Base-by-base conservation (phyloP, 1,140 invertebrate species). In the Lepidurus arcticus region DNA sequence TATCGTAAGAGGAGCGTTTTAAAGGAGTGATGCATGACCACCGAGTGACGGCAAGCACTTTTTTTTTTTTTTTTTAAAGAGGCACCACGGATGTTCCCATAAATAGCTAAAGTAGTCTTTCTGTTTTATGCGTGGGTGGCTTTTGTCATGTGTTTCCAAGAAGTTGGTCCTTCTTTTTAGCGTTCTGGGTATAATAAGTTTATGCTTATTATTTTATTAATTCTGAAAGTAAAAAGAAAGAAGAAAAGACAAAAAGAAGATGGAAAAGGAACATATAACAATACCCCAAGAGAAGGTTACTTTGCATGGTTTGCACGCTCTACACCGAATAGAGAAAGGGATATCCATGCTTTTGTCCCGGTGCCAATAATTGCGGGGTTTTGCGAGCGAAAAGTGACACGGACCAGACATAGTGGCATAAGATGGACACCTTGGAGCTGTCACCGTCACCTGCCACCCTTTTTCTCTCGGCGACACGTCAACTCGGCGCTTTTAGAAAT, bases 381-480 rank as follows among this genome's bases (percentile, higher is more conserved):
- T 65, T 9, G 53, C 16, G 53, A 9, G 53, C 21, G 53, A 9
- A 9, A 65, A 65, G 53, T 16, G 53, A 65, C 53, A 65, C 16
- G 53, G 21, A 65, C 9, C 53, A 65, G 53, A 65, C 16, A 65
- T 13, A 65, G 53, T 65, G 53, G 53, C 13, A 65, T 21, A 65
- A 65, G 53, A 65, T 65, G 53, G 53, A 65, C 53, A 65, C 53
- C n/a, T 65, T 65, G 53, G 53, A 65, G 1, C 53, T 65, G 53
- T 65, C 53, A 65, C 53, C 53, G 53, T 65, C 53, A 65, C 53
- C 53, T 65, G 53, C 21, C 53, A 65, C 53, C 21, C 53, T 13
- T 65, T 65, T 65, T 13, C 53, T 21, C 21, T 65, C 34, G 34
- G 53, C 53, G 53, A 65, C 53, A 65, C 53, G 53, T 65, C 53